Conservation (phyloP, 1,140 invertebrate genomes). For the Chymomyza costata region DNA sequence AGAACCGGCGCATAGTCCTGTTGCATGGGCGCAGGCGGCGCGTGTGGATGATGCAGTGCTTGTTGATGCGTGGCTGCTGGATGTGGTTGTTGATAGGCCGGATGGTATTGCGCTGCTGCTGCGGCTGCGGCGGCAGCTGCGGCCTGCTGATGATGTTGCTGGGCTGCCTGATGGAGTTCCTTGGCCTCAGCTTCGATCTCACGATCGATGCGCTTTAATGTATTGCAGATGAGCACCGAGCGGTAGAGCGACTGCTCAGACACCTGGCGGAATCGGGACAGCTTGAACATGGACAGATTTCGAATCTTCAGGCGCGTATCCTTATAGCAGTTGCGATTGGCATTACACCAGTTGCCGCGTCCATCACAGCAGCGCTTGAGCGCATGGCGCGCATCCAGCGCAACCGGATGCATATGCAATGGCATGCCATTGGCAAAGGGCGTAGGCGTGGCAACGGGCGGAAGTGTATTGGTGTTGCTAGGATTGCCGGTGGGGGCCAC, state of each 20-base stretch:
- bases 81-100: slow-evolving; percentile 45
- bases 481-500: slow-evolving; percentile 43
- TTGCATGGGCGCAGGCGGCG: slow-evolving; percentile 39
- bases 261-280: slow-evolving; percentile 90
- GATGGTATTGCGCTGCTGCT: slow-evolving; percentile 57
- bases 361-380: slow-evolving; percentile 84
- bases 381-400: slow-evolving; percentile 40
- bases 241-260: slow-evolving; percentile 92
- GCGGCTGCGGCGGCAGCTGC: slow-evolving; percentile 49
- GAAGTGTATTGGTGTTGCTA: slow-evolving; percentile 33
- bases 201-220: slow-evolving; percentile 90
- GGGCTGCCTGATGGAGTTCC: slow-evolving; percentile 76
- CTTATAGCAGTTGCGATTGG: slow-evolving; percentile 85
- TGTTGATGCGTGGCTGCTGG: slow-evolving; percentile 29
- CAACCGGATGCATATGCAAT: slow-evolving; percentile 2
- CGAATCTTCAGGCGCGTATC: slow-evolving; percentile 91
- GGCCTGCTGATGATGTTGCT: slow-evolving; percentile 54
- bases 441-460: slow-evolving; percentile 19
- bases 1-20: slow-evolving; percentile 64
- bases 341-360: slow-evolving; percentile 84
- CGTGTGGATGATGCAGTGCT: slow-evolving; percentile 36
- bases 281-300: slow-evolving; percentile 94
- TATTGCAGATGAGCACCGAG: slow-evolving; percentile 96
- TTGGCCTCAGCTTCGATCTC: slow-evolving; percentile 90
- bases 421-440: slow-evolving; percentile 22